phyloP scores from a whole-genome alignment of 2,113 vertebrate species.

The Prionailurus bengalensis region DNA sequence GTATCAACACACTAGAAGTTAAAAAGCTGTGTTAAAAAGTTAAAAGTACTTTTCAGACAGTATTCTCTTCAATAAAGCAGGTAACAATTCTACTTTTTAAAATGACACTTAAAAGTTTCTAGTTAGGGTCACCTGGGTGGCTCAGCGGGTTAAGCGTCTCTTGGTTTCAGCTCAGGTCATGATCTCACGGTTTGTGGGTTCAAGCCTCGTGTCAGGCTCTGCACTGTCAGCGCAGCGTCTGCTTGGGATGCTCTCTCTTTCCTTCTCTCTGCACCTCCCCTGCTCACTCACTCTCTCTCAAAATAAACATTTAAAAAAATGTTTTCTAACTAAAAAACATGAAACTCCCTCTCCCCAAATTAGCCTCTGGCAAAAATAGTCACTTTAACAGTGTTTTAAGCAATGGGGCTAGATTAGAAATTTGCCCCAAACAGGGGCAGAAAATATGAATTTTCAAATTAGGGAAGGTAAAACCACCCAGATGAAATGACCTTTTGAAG shows the following conservation, averaged over 20 bases:
- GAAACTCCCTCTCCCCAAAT: neutral
- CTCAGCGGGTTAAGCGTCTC: too few relatives aligned
- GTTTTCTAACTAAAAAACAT: slow-evolving; percentile 10
- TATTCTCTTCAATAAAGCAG: neutral
- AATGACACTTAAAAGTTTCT: neutral
- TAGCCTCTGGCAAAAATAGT: neutral
- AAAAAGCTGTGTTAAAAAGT: neutral
- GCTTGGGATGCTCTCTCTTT: too few relatives aligned
- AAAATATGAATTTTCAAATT: slow-evolving; percentile 36
- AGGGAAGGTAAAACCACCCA: neutral
- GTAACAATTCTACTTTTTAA: neutral
- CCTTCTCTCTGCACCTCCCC: too few relatives aligned
- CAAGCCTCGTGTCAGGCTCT: too few relatives aligned
- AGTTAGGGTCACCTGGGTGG: too few relatives aligned
- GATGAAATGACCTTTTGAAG: neutral
- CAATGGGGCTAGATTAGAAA: neutral
- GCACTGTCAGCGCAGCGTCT: too few relatives aligned
- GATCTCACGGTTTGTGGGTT: too few relatives aligned
- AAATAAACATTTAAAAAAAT: neutral
- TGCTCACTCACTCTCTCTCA: too few relatives aligned
- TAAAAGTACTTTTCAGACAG: neutral
- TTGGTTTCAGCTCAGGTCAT: too few relatives aligned
- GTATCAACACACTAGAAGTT: neutral
- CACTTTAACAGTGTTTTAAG: slow-evolving; percentile 32
- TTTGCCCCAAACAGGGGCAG: neutral